These are phyloP conservation scores for Macroramphosus scolopax DNA, from an alignment of 2,797 vertebrate species.

Conservation along the genomic window DNA sequence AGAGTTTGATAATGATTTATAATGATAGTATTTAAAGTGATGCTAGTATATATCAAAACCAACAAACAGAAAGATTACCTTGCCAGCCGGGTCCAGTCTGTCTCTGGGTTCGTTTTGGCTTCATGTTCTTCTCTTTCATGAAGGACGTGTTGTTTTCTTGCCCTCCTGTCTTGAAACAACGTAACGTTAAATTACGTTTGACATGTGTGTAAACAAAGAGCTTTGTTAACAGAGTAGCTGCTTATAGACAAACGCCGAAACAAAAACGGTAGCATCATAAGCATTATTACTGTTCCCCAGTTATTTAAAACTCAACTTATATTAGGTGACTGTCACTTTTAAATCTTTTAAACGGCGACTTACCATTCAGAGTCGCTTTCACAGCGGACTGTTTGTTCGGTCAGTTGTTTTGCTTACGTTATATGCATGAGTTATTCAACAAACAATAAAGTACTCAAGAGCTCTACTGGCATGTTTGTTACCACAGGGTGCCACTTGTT, in stretches of 20 bases:
- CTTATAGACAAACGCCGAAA: not conserved
- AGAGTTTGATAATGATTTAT: too few species aligned
- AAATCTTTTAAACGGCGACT: not conserved
- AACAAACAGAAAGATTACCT: slow-evolving; percentile 45
- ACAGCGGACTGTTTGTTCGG: not conserved
- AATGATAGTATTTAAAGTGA: too few species aligned
- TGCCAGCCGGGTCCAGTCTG: slow-evolving; percentile 29
- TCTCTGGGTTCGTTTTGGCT: slow-evolving; percentile 55
- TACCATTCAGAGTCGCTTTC: slow-evolving; percentile 1
- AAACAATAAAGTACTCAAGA: rapidly evolving
- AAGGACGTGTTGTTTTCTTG: slow-evolving; percentile 1
- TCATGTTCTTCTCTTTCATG: slow-evolving; percentile 67
- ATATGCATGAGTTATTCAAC: not conserved
- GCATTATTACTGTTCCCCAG: rapidly evolving
- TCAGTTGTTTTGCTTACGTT: not conserved
- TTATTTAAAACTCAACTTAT: not conserved
- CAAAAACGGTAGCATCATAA: not conserved
- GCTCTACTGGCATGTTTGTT: not conserved
- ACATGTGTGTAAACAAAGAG: slow-evolving; percentile 40
- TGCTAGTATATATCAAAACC: not conserved
- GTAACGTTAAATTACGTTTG: slow-evolving; percentile 1
- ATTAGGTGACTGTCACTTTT: too few species aligned
- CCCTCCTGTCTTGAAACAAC: slow-evolving; percentile 1
- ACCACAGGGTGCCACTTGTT: rapidly evolving
- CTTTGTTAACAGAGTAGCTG: slow-evolving; percentile 13